Conservation (phyloP, 2,113 vertebrate genomes). For the Brachirus orientalis region DNA sequence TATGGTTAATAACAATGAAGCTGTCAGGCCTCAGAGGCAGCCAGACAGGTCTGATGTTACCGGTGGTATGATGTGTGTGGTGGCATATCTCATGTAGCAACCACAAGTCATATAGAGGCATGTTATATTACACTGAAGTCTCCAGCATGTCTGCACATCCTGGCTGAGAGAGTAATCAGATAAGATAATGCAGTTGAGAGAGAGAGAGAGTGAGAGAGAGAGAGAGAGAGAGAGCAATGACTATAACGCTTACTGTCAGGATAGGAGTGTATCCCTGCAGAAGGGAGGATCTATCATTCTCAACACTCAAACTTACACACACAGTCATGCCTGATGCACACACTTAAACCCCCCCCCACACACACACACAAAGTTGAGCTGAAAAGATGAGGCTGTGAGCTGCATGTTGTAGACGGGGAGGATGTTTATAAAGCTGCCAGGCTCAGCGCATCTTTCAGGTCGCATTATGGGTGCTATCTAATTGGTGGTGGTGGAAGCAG, state of each 20-base stretch:
- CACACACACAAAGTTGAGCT: conserved; percentile 34
- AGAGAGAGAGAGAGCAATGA: conserved; percentile 60
- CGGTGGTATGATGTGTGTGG: conserved; percentile 68
- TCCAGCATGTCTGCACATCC: conserved; percentile 74
- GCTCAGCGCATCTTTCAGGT: conserved; percentile 70
- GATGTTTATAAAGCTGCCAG: conserved; percentile 72
- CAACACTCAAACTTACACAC: conserved; percentile 33
- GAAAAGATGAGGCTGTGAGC: conserved; percentile 45
- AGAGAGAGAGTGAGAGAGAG: conserved; percentile 35
- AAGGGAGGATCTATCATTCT: conserved; percentile 60
- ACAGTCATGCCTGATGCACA: conserved; percentile 45
- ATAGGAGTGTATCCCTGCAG: conserved; percentile 56
- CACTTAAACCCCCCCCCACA: conserved; percentile 35
- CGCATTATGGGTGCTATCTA: conserved; percentile 72
- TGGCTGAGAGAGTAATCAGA: conserved; percentile 75
- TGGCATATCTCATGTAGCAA: conserved; percentile 79
- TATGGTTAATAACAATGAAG: conserved; percentile 71
- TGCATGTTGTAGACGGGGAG: conserved; percentile 43
- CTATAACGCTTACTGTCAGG: conserved; percentile 59
- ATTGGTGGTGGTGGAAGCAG: conserved; percentile 72
- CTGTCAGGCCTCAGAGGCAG: conserved; percentile 65
- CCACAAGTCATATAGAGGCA: conserved; percentile 78
- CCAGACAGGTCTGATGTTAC: conserved; percentile 73
- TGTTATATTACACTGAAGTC: conserved; percentile 80
- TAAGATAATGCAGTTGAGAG: conserved; percentile 77